Evolutionary conservation across 1,140 invertebrate genomes (phyloP).

Genomic region (Bradynema listronoti): DNA sequence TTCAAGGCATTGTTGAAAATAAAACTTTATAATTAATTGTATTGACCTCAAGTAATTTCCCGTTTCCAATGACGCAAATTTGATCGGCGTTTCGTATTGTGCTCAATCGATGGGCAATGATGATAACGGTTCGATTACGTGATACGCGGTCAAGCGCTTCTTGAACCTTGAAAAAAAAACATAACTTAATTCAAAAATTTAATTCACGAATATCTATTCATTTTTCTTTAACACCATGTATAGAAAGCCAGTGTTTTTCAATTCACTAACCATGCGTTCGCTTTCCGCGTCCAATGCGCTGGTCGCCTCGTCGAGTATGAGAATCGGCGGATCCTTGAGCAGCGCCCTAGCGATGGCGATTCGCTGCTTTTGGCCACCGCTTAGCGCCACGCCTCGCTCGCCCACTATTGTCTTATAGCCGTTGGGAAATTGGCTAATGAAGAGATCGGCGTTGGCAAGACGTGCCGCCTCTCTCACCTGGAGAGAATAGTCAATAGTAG

Average conservation of each 20-base stretch:
- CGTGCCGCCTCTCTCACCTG: constrained; percentile 67
- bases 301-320: constrained; percentile 63
- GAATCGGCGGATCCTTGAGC: constrained; percentile 60
- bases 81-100: constrained; percentile 68
- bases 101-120: constrained; percentile 71
- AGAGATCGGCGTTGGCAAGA: constrained; percentile 81
- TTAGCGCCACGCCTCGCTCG: constrained; percentile 77
- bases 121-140: constrained; percentile 66
- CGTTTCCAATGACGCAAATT: constrained; percentile 32
- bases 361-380: constrained; percentile 86
- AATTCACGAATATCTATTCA: not conserved
- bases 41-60: constrained; percentile 29
- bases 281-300: constrained; percentile 58
- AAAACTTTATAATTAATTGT: no score
- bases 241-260: not conserved
- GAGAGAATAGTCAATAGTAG: constrained; percentile 13
- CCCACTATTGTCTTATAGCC: constrained; percentile 81
- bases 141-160: constrained; percentile 61
- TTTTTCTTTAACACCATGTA: not conserved
- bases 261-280: constrained; percentile 47
- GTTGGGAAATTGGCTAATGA: constrained; percentile 74
- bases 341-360: constrained; percentile 61
- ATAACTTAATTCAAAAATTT: not conserved
- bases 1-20: no score
- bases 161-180: constrained; percentile 58